phyloP scores from a whole-genome alignment of 2,888 invertebrate genomes.

The Argynnis bischoffii region DNA sequence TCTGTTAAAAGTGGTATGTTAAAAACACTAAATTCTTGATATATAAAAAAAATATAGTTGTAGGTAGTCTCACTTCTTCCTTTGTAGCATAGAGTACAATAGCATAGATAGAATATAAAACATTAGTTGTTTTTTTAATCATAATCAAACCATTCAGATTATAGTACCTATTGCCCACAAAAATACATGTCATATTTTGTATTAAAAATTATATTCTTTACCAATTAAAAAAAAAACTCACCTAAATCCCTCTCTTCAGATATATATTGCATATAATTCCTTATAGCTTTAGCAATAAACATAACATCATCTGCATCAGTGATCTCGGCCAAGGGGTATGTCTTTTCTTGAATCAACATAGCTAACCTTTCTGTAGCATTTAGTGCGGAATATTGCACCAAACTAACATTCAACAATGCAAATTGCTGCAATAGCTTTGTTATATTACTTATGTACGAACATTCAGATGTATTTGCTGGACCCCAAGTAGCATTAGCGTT shows the following conservation, averaged over 20 bases:
- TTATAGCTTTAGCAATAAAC: conserved; percentile 88
- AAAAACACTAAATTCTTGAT: too few species aligned
- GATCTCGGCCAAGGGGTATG: conserved; percentile 77
- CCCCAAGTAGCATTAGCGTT: conserved; percentile 85
- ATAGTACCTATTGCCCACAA: too few species aligned
- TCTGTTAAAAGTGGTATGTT: too few species aligned
- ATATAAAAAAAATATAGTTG: too few species aligned
- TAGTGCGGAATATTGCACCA: conserved; percentile 87
- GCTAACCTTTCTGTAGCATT: conserved; percentile 81
- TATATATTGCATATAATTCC: conserved; percentile 88
- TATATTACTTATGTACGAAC: conserved; percentile 91
- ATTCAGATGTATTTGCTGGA: conserved; percentile 87
- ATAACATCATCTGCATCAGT: conserved; percentile 90
- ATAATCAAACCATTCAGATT: too few species aligned
- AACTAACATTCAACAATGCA: conserved; percentile 88
- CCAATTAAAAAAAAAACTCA: conserved; percentile 44
- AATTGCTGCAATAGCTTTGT: conserved; percentile 93
- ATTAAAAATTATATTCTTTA: neutral
- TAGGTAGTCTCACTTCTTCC: too few species aligned
- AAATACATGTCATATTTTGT: neutral
- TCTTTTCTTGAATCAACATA: conserved; percentile 72
- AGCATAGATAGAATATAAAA: too few species aligned
- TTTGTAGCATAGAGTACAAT: too few species aligned
- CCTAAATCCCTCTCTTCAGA: conserved; percentile 86
- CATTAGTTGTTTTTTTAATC: too few species aligned